Percentiles rank a stretch among this genome's conserved stretches.
Evolutionary conservation across 1,140 invertebrate species (phyloP).

Genomic region (Dufourea novaeangliae): DNA sequence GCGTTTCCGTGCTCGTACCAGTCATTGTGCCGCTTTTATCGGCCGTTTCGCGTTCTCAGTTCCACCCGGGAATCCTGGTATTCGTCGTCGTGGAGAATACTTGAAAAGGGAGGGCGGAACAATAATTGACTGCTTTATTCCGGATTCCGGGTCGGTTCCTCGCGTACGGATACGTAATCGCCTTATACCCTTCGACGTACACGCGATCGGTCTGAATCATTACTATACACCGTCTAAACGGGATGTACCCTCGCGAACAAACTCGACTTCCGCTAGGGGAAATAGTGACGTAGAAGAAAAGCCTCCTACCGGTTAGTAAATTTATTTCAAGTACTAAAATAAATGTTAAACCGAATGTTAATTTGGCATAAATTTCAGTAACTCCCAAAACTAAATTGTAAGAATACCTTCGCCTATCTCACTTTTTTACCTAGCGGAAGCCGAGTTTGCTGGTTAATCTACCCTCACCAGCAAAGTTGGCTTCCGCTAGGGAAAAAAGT

Average conservation of each 20-base stretch:
- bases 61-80: conserved; percentile 49
- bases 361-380: too few species aligned
- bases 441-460: too few species aligned
- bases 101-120: conserved; percentile 43
- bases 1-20: conserved; percentile 68
- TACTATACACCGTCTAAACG: background rate
- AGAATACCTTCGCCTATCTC: too few species aligned
- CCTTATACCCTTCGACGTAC: background rate
- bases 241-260: background rate
- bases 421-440: too few species aligned
- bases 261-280: too few species aligned
- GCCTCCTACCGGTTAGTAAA: too few species aligned
- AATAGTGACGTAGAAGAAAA: too few species aligned
- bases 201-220: background rate
- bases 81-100: conserved; percentile 55
- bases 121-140: conserved; percentile 54
- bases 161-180: conserved; percentile 29
- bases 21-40: conserved; percentile 69
- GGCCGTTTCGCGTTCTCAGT: conserved; percentile 57
- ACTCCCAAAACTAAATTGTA: too few species aligned
- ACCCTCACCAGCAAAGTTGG: too few species aligned
- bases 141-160: conserved; percentile 18
- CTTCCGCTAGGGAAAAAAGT: too few species aligned
- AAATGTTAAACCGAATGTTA: too few species aligned
- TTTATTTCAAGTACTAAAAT: too few species aligned